Base-by-base conservation (phyloP, 2,113 vertebrate species). In the Tychaedon coryphoeus region DNA sequence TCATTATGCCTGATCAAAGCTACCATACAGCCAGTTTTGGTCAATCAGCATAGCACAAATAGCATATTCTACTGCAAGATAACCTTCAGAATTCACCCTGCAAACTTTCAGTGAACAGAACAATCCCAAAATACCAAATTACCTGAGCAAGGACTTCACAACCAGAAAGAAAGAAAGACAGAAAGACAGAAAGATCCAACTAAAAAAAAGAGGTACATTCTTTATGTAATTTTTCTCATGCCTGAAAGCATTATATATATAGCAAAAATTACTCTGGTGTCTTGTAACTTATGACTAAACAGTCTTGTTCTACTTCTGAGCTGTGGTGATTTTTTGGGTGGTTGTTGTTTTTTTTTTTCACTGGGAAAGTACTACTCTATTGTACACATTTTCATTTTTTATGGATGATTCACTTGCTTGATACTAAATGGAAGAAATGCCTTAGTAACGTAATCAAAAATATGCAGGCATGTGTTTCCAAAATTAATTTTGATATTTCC, bases 401-500 rank as follows among this genome's bases (percentile, higher is more conserved):
- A 92, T 64, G 88, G 69, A 91, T 92, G 42, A 93, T 82, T 96
- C 86, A 81, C 29, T 94, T 89, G 64, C 74, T 84, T 92, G 81
- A 93, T 96, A 80, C 80, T 94, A 96, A 96, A 94, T 86, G 72
- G 92, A 95, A 95, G 80, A 92, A 94, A 73, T 92, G 43, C 83
- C 87, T 88, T 71, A 84, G 94, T 92, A 96, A 95, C 70, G 16
- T 92, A 95, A 91, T 95, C 92, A 97, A 95, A 96, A 97, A 93
- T 91, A 93, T 84, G 67, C 82, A 95, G 94, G 92, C 86, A 85
- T 93, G 72, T 95, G 71, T 92, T 97, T 97, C 93, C 85, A 95
- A 97, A 97, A 97, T 97, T 96, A 97, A 97, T 86, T 96, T 95
- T 96, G 72, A 95, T 91, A 97, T 97, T 97, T 98, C 95, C 96